Evolutionary conservation across 1,140 invertebrate species (phyloP), one percentile per base, ranked within the genome.

Genomic region (Cylas formicarius): DNA sequence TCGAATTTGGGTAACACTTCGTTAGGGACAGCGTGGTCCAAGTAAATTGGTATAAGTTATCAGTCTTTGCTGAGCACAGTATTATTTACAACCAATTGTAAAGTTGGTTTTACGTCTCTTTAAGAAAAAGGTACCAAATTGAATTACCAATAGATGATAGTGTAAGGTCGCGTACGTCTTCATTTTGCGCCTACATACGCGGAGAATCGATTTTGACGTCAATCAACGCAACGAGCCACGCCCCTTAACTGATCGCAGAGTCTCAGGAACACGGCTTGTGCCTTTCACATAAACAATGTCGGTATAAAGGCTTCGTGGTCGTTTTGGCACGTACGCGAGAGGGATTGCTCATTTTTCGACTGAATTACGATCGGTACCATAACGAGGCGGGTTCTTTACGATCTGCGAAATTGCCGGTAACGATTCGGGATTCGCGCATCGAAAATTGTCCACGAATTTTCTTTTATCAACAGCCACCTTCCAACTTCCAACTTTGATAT

Each of bases 231-330:
- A 45, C 43, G 31, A 35, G 38, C 38, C 24, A 45, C 43, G 24
- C 23, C 16, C 33, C 24, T 28, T 43, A 33, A 24, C 29, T 32
- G 28, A 33, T 29, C 40, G 13, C 28, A 23, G 26, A 43, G 33
- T 32, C 28, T n/a, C n/a, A n/a, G n/a, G n/a, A n/a, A 44, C 42
- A 36, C 29, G 23, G 29, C 28, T 46, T 37, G 40, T 29, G 45
- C 31, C 20, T 35, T 37, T 48, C 45, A 21, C 39, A 48, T 48
- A 42, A 48, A 48, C 39, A 48, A 48, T 36, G 31, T 38, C 32
- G 32, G 36, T 48, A 9, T 18, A n/a, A 33, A 35, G 32, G 39
- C 45, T 39, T 39, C 27, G 24, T 16, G 10, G 20, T 40, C 21
- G n/a, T 14, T n/a, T 10, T 42, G 39, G 45, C 37, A 31, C 38